Base-by-base conservation (phyloP, 2,797 vertebrate genomes). In the Philypnodon macrostomus region DNA sequence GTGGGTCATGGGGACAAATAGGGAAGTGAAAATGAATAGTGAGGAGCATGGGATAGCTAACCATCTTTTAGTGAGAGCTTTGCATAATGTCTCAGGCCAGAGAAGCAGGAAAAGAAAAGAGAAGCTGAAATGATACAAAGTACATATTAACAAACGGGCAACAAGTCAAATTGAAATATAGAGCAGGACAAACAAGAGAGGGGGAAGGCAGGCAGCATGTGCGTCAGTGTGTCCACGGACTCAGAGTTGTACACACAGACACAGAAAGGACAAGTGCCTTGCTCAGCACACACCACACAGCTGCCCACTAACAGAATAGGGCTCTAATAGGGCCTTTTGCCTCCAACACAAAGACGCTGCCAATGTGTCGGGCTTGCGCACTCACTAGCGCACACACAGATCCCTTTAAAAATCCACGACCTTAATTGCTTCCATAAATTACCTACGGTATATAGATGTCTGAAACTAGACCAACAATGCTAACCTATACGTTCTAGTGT, bases 311-410 rank as follows among this genome's bases (percentile, higher is more conserved):
- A 74, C 75, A 87, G 80, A 86, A 88, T 83, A 72, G 76, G 70
- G 73, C 74, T 79, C 83, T 85, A 87, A 87, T 81, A 77, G 80
- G 74, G 67, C 81, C 81, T 83, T 87, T 87, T 63, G 80, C 79
- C 70, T 73, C 61, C 66, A 54, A 83, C 85, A 90, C 88, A 90
- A 88, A 88, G 77, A 68, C 78, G 16, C 58, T 76, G 81, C 82
- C 73, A 86, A 85, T 84, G 79, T 73, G 73, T 44, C 56, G 65
- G 60, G 79, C 86, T 80, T 84, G 61, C 84, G 66, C 77, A 80
- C 82, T 83, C 77, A 83, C 70, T 74, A 65, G 61, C 73, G 71
- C 62, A 62, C 73, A 68, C 67, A 81, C 60, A 37, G 57, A 67
- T 73, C 67, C 60, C 71, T 75, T 81, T 66, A 69, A 81, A 85